Base-by-base conservation (phyloP, 2,888 invertebrate genomes). In the Limnephilus rhombicus region DNA sequence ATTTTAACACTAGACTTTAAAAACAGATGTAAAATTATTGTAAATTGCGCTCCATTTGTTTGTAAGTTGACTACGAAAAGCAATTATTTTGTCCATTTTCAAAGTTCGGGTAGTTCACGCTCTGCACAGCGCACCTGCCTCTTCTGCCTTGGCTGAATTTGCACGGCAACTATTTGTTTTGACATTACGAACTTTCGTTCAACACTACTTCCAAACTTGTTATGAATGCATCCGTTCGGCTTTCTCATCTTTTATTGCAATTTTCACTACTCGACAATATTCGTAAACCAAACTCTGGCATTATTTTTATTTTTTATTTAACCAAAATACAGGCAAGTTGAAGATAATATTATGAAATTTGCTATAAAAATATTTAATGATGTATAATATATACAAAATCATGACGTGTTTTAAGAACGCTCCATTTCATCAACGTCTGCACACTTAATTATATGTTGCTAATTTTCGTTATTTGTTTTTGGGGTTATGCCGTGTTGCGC, bases 121-220 rank as follows among this genome's bases (percentile, higher is more conserved):
- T 9, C n/a, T 68, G 49, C 9, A 49, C 49, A 49, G 15, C 15
- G 68, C 68, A 68, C 68, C 68, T 68, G 68, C 68, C 53, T 53
- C 53, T 53, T 18, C 53, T 81, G 15, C 31, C 29, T 18, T 15
- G 82, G 31, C 12, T 82, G 29, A 34, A 82, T 82, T 82, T 4
- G 34, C 82, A 82, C 82, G 82, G 82, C 31, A 82, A 82, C 82
- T 82, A 82, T 82, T 82, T 82, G 82, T 82, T 82, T 82, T 82
- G 82, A 82, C 82, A 82, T 82, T 34, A 31, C 34, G 18, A 82
- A 82, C 82, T 31, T 82, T 82, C 15, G 82, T 34, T 82, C 13
- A 5, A 82, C 82, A n/a, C 53, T n/a, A 68, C 68, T 68, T n/a
- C 24, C 68, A 68, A n/a, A 68, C 68, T 24, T 68, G 24, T 24